Evolutionary conservation across 1,140 invertebrate genomes (phyloP).

Genomic region (Paraescarpia echinospica): DNA sequence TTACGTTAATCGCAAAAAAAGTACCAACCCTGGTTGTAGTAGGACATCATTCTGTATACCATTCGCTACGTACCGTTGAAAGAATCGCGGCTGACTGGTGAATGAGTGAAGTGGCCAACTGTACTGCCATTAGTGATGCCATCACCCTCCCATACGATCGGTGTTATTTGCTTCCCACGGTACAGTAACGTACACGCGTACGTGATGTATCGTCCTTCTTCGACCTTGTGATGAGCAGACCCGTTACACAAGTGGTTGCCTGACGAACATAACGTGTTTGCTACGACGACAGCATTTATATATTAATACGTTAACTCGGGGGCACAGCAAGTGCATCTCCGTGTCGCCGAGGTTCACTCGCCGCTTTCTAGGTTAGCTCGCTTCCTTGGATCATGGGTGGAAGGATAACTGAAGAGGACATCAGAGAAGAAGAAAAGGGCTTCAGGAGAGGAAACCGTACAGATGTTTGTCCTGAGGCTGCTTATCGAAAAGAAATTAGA

Average conservation of each 20-base stretch:
- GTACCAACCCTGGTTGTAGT: no score
- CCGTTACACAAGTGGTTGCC: background rate
- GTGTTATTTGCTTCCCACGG: background rate
- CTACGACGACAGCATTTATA: background rate
- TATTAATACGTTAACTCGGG: background rate
- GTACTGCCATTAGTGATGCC: background rate
- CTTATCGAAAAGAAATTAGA: no score
- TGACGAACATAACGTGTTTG: background rate
- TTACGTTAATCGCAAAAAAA: no score
- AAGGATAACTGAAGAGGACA: no score
- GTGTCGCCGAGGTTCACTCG: no score
- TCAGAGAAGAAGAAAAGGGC: no score
- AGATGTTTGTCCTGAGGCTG: no score
- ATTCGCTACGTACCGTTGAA: background rate
- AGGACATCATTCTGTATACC: background rate
- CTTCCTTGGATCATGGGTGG: no score
- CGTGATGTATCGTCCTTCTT: background rate
- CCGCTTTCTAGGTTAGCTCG: no score
- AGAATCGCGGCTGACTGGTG: background rate
- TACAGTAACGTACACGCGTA: background rate
- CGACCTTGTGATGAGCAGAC: background rate
- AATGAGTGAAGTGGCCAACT: background rate
- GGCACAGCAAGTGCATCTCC: no score
- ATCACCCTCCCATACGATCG: background rate
- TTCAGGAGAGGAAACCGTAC: no score